Percentiles rank a stretch among this genome's conserved stretches.
These are phyloP conservation scores for Anastatus disparis DNA, from an alignment of 1,140 invertebrate species.

Conservation along the genomic window DNA sequence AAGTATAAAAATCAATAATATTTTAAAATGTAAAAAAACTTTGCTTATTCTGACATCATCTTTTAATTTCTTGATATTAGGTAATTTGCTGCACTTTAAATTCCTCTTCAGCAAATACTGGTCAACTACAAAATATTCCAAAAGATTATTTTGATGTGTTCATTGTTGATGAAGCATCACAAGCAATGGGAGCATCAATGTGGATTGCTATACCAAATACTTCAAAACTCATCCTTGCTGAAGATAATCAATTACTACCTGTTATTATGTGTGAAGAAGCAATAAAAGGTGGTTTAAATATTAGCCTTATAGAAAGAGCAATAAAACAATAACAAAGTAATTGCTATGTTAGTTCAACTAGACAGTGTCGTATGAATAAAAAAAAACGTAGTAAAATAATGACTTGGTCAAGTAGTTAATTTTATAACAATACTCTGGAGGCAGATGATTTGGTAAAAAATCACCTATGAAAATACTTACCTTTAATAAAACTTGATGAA, in stretches of 20 bases:
- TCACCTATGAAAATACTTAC: slow-evolving; percentile 69
- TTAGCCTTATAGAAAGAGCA: slow-evolving; percentile 72
- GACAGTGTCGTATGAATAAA: slow-evolving; percentile 74
- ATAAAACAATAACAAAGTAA: slow-evolving; percentile 63
- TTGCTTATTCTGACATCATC: too few species aligned
- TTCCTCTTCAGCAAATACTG: slow-evolving; percentile 65
- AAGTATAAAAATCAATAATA: too few species aligned
- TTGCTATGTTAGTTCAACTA: slow-evolving; percentile 65
- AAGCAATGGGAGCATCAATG: slow-evolving; percentile 72
- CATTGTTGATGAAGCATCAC: slow-evolving; percentile 74
- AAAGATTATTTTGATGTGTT: slow-evolving; percentile 69
- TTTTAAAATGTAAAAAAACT: too few species aligned
- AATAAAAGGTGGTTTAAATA: slow-evolving; percentile 61
- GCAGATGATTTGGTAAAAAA: slow-evolving; percentile 67
- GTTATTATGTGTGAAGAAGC: slow-evolving; percentile 67
- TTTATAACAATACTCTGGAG: slow-evolving; percentile 68
- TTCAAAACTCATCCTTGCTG: slow-evolving; percentile 69
- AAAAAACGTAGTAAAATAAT: too few species aligned
- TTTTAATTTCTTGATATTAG: slow-evolving; percentile 47
- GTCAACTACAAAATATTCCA: slow-evolving; percentile 65
- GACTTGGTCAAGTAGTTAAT: slow-evolving; percentile 68
- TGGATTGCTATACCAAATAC: slow-evolving; percentile 70
- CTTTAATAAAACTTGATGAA: slow-evolving; percentile 56
- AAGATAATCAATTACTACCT: slow-evolving; percentile 73
- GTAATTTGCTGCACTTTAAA: slow-evolving; percentile 67